phyloP scores from a whole-genome alignment of 2,888 invertebrate genomes.

The Bellardia pandia region DNA sequence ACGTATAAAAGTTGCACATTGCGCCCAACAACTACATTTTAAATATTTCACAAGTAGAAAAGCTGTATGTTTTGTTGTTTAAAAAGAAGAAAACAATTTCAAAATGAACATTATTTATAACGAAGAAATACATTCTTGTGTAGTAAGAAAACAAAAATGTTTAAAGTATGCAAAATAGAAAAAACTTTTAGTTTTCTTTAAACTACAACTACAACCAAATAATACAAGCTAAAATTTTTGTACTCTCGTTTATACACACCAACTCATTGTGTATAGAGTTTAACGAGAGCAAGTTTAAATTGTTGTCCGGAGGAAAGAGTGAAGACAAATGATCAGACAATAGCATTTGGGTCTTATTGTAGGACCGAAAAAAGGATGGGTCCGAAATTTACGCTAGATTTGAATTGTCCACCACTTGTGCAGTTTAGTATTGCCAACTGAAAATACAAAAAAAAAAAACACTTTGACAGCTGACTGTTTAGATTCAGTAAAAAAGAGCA shows the following conservation, averaged over 20 bases:
- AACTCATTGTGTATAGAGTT: slow-evolving; percentile 34
- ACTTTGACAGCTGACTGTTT: too few species aligned
- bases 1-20: slow-evolving; percentile 8
- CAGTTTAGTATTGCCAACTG: too few species aligned
- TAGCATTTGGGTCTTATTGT: too few species aligned
- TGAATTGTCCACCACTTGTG: too few species aligned
- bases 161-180: slow-evolving; percentile 53
- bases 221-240: slow-evolving; percentile 22
- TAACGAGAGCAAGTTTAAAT: slow-evolving; percentile 13
- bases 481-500: too few species aligned
- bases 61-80: not conserved
- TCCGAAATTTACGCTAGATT: too few species aligned
- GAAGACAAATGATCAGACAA: not conserved
- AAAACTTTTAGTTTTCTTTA: slow-evolving; percentile 34
- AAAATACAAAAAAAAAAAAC: too few species aligned
- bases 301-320: slow-evolving; percentile 8
- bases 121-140: slow-evolving; percentile 6
- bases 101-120: slow-evolving; percentile 59
- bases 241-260: slow-evolving; percentile 1
- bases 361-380: too few species aligned
- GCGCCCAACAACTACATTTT: slow-evolving; percentile 6
- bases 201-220: slow-evolving; percentile 30
- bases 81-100: slow-evolving; percentile 39
- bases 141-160: slow-evolving; percentile 17
- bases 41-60: slow-evolving; percentile 38